Conservation (phyloP, 2,888 invertebrate genomes). For the Rhyacophila evoluta region DNA sequence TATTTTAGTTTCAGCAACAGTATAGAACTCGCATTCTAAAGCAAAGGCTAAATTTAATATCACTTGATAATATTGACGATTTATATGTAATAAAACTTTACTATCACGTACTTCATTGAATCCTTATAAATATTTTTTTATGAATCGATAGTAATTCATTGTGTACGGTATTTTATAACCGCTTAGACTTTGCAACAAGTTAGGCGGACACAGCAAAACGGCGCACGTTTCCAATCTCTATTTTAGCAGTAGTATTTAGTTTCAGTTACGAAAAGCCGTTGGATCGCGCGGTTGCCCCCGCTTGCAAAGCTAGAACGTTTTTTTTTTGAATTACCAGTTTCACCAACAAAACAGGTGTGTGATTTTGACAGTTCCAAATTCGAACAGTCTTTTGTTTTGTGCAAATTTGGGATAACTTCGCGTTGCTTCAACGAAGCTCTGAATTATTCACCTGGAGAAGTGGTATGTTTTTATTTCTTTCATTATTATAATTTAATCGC, state of each 20-base stretch:
- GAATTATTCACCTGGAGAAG: neutral
- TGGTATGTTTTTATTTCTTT: neutral
- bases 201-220: no score
- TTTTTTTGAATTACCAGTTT: neutral
- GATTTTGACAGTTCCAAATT: conserved; percentile 17
- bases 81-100: no score
- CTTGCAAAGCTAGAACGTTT: neutral
- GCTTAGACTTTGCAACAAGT: no score
- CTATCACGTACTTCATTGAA: no score
- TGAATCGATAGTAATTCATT: no score
- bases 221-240: conserved; percentile 22
- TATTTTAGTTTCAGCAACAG: no score
- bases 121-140: no score
- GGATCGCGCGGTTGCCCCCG: neutral
- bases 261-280: conserved; percentile 1
- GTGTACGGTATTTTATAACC: no score
- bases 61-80: no score
- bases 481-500: neutral
- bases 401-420: neutral
- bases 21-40: no score
- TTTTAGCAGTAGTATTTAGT: conserved; percentile 1
- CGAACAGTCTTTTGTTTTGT: neutral
- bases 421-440: neutral
- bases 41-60: no score
- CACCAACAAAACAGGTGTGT: neutral